These are phyloP conservation scores for Zygothrica quintamaculata DNA, from an alignment of 2,888 invertebrate genomes.

Conservation along the genomic window DNA sequence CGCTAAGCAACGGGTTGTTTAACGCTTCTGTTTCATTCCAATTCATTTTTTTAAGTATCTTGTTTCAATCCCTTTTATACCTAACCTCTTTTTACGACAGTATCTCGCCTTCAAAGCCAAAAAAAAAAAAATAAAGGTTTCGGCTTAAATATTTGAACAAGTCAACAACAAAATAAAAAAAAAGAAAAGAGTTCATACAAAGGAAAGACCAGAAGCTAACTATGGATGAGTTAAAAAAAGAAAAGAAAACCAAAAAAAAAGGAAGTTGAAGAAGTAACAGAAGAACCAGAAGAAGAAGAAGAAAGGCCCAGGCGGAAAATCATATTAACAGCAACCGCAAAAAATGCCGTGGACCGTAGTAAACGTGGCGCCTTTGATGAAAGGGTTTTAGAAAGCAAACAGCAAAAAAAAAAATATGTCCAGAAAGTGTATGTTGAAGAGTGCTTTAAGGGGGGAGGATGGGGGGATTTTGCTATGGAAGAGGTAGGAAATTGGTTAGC, in stretches of 20 bases:
- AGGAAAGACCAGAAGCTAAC: constrained; percentile 38
- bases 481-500: constrained; percentile 39
- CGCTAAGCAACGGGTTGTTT: not conserved
- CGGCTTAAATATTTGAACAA: constrained; percentile 26
- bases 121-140: constrained; percentile 16
- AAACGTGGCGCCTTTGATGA: constrained; percentile 68
- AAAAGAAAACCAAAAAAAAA: no score
- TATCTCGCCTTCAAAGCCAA: not conserved
- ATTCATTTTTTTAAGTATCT: constrained; percentile 3
- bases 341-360: constrained; percentile 46
- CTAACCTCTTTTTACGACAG: not conserved
- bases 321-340: constrained; percentile 70
- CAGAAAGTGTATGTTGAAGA: constrained; percentile 1
- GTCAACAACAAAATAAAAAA: constrained; percentile 14
- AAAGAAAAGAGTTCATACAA: not conserved
- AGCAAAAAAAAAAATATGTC: constrained; percentile 28
- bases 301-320: constrained; percentile 57
- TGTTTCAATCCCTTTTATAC: not conserved
- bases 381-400: constrained; percentile 62
- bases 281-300: not conserved
- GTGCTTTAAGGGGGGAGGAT: constrained; percentile 3
- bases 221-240: constrained; percentile 20
- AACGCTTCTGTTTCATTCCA: not conserved
- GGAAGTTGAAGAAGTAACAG: not conserved
- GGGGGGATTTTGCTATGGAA: not conserved